A percentile compares a stretch with the other conserved stretches of the same genome.
These are phyloP conservation scores for Dastarcus helophoroides DNA, from an alignment of 2,888 invertebrate genomes.

Conservation along the genomic window DNA sequence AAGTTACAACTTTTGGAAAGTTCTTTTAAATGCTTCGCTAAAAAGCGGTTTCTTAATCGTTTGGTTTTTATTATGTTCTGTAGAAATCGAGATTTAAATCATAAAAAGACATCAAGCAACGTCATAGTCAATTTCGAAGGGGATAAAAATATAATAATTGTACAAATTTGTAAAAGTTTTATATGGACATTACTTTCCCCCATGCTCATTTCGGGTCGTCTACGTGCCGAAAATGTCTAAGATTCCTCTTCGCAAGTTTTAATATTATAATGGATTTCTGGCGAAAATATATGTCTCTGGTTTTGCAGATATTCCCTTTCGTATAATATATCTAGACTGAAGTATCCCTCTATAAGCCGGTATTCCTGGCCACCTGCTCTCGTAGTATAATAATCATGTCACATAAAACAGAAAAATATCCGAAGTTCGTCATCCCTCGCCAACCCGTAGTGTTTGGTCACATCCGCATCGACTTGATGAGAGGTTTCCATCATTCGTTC, in stretches of 20 bases:
- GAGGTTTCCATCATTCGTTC: too few relatives aligned
- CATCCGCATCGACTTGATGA: too few relatives aligned
- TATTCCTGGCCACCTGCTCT: constrained; percentile 32
- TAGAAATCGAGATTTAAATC: too few relatives aligned
- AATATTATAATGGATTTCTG: constrained; percentile 1
- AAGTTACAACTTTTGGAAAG: too few relatives aligned
- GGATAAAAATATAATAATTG: too few relatives aligned
- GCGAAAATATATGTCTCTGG: neutral
- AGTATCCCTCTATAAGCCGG: constrained; percentile 28
- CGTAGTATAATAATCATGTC: constrained; percentile 37
- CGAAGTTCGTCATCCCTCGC: constrained; percentile 29
- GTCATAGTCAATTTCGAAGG: too few relatives aligned
- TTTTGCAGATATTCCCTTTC: constrained; percentile 11
- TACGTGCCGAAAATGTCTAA: neutral
- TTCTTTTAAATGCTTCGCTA: too few relatives aligned
- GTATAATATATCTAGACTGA: constrained; percentile 24
- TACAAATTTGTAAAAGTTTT: constrained; percentile 1
- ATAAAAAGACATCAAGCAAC: too few relatives aligned
- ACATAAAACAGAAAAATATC: constrained; percentile 34
- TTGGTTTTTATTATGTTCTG: too few relatives aligned
- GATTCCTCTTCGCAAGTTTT: neutral
- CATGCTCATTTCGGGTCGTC: neutral
- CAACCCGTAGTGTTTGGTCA: constrained; percentile 7
- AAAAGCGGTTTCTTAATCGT: too few relatives aligned
- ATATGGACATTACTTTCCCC: neutral